phyloP scores from a whole-genome alignment of 1,140 invertebrate genomes.

The Diplogasteroides magnus region DNA sequence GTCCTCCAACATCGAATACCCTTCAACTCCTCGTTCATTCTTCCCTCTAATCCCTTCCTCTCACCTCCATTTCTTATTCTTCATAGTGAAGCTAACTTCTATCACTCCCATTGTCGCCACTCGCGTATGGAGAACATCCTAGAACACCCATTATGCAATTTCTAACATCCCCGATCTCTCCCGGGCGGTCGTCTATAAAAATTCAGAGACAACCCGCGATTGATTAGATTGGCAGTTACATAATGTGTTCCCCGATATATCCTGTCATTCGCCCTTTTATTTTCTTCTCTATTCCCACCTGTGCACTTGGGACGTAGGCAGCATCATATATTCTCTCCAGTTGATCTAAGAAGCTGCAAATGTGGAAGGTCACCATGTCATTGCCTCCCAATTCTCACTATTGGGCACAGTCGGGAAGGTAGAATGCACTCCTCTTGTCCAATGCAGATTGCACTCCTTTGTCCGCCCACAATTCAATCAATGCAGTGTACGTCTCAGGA shows the following conservation, averaged over 20 bases:
- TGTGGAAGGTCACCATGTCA: too few relatives aligned
- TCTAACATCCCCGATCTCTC: background rate
- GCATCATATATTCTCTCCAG: too few relatives aligned
- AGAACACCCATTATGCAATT: background rate
- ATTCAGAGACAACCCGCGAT: too few relatives aligned
- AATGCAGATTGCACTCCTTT: slow-evolving; percentile 8
- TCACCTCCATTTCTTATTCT: slow-evolving; percentile 60
- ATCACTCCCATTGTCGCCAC: slow-evolving; percentile 56
- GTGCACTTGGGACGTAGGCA: too few relatives aligned
- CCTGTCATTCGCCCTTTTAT: too few relatives aligned
- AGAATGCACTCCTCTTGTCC: slow-evolving; percentile 2
- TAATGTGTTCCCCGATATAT: too few relatives aligned
- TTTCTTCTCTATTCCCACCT: too few relatives aligned
- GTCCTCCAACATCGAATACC: slow-evolving; percentile 59
- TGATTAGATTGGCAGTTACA: too few relatives aligned
- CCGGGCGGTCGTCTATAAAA: too few relatives aligned
- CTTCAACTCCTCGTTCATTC: slow-evolving; percentile 31
- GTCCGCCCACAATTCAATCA: slow-evolving; percentile 9
- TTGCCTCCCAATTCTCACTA: too few relatives aligned
- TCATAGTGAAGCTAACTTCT: slow-evolving; percentile 56
- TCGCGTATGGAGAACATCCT: slow-evolving; percentile 56
- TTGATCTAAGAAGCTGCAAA: too few relatives aligned
- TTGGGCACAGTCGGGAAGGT: slow-evolving; percentile 7
- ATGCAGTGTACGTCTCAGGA: background rate
- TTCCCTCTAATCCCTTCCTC: background rate